A percentile compares a stretch with the other conserved stretches of the same genome.
Conservation (phyloP, 1,140 invertebrate species). For the Branchinecta lindahli region DNA sequence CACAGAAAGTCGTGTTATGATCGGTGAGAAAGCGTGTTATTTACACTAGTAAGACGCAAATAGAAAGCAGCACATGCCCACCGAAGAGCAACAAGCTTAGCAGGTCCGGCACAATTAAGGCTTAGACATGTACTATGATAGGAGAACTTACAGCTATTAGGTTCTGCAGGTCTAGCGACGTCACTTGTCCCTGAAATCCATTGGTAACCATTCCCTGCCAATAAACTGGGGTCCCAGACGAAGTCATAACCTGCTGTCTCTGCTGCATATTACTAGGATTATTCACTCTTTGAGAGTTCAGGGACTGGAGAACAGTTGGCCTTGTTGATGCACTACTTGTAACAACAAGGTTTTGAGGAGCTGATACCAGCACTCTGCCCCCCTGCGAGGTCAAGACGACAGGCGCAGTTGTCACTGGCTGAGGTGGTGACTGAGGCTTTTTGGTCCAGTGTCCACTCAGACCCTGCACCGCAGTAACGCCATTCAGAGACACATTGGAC, state of each 20-base stretch:
- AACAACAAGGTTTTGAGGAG: not conserved
- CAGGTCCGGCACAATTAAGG: no score
- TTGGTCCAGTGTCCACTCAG: not conserved
- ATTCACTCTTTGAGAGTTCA: not conserved
- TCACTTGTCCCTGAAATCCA: constrained; percentile 4
- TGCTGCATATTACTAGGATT: not conserved
- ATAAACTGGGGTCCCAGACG: not conserved
- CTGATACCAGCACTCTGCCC: not conserved
- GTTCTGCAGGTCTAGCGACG: no score
- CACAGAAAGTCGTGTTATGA: no score
- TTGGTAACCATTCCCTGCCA: not conserved
- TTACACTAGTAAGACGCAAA: no score
- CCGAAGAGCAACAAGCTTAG: no score
- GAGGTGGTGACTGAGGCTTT: not conserved
- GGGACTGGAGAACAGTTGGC: not conserved
- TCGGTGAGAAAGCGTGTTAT: no score
- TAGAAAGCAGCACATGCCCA: no score
- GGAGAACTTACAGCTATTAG: no score
- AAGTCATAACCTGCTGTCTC: not conserved
- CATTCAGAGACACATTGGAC: constrained; percentile 5
- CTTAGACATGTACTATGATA: no score
- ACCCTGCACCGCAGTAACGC: not conserved
- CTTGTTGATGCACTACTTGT: not conserved
- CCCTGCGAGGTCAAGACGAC: not conserved
- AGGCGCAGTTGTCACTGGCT: not conserved